phyloP scores from a whole-genome alignment of 2,888 invertebrate genomes.

The Leucania comma region DNA sequence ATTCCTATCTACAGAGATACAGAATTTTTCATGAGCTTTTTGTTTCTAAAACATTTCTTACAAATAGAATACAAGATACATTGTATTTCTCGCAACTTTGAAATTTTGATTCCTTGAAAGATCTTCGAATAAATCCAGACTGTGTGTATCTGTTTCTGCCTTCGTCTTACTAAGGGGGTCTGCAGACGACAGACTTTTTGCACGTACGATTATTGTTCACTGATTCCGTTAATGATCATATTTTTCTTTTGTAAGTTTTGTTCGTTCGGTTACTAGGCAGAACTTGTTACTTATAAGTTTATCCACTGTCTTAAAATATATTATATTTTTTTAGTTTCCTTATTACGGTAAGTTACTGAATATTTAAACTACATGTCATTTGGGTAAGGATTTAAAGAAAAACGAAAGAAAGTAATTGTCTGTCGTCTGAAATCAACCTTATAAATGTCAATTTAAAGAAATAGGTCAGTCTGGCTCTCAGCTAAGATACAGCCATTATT shows the following conservation, averaged over 20 bases:
- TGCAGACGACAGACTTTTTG: conserved; percentile 30
- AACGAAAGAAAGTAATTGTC: neutral
- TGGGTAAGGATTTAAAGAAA: neutral
- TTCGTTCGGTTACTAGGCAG: neutral
- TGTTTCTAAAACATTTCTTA: conserved; percentile 11
- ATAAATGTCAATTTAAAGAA: conserved; percentile 50
- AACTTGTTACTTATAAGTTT: neutral
- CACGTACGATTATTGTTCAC: conserved; percentile 46
- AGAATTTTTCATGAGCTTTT: conserved; percentile 32
- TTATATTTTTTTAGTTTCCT: neutral
- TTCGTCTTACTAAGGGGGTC: conserved; percentile 11
- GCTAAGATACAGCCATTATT: conserved; percentile 46
- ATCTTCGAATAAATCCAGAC: conserved; percentile 42
- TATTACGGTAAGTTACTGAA: neutral
- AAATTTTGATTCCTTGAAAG: conserved; percentile 41
- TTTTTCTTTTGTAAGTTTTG: conserved; percentile 20
- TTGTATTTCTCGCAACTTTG: conserved; percentile 41
- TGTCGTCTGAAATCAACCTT: conserved; percentile 20
- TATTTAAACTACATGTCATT: neutral
- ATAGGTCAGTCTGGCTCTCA: conserved; percentile 38
- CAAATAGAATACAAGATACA: conserved; percentile 21
- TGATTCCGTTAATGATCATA: conserved; percentile 39
- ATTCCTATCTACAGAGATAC: neutral
- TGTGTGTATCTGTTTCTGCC: conserved; percentile 17
- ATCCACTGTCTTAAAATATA: neutral